Percentiles rank a stretch among this genome's conserved stretches.
Conservation (phyloP, 2,888 invertebrate genomes). For the Acleris sparsana region DNA sequence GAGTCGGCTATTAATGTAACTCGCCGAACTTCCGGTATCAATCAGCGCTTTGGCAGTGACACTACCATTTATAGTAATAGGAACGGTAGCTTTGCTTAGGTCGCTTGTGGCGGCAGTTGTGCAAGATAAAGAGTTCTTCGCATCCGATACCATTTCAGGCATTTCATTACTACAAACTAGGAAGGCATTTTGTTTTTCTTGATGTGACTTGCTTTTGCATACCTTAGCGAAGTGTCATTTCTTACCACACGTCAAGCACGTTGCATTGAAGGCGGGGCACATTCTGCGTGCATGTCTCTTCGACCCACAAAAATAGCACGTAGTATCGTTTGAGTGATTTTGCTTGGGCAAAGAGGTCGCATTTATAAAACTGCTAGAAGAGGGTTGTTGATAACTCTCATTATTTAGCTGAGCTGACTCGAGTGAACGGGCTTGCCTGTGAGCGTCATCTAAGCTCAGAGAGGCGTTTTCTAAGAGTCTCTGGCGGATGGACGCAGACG, state of each 20-base stretch:
- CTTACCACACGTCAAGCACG: not conserved
- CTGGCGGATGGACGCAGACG: not conserved
- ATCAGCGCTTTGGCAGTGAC: constrained; percentile 1
- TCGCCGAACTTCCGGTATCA: constrained; percentile 9
- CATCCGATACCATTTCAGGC: not conserved
- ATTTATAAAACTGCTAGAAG: not conserved
- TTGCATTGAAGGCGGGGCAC: constrained; percentile 2
- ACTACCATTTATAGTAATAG: not conserved
- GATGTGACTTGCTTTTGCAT: not conserved
- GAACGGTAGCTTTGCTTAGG: constrained; percentile 4
- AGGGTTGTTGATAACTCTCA: constrained; percentile 3
- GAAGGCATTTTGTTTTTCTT: not conserved
- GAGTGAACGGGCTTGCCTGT: not conserved
- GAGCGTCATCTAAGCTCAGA: too few species aligned
- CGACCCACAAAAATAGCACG: not conserved
- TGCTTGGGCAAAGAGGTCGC: not conserved
- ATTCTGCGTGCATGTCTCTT: not conserved
- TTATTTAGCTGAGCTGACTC: not conserved
- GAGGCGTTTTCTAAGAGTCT: not conserved
- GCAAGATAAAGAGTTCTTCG: not conserved
- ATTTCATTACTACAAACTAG: not conserved
- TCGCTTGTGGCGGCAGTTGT: not conserved
- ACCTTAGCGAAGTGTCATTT: not conserved
- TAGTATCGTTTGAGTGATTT: not conserved
- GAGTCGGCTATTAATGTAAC: constrained; percentile 2